Percentiles rank a stretch among this genome's conserved stretches.
Evolutionary conservation across 2,888 invertebrate species (phyloP).

Genomic region (Sinodicranocentrus sp.): DNA sequence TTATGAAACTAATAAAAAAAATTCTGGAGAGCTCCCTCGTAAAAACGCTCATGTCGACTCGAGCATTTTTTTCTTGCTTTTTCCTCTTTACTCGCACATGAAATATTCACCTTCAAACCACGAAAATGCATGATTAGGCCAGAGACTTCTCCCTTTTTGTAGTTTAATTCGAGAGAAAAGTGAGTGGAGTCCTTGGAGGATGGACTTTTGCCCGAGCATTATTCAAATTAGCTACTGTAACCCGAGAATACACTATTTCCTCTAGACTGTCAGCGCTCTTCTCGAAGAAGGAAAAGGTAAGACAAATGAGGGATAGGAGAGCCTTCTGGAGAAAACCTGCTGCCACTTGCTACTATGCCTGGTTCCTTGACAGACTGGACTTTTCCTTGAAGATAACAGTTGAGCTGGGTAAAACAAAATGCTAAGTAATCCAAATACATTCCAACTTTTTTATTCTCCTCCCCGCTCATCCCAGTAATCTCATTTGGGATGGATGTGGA

Average conservation of each 20-base stretch:
- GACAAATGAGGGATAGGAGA: slow-evolving; percentile 43
- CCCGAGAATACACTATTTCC: too few species aligned
- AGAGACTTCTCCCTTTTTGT: not conserved
- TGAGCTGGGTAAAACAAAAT: too few species aligned
- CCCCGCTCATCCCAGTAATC: slow-evolving; percentile 36
- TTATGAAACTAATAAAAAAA: slow-evolving; percentile 25
- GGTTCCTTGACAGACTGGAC: too few species aligned
- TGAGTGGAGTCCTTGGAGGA: too few species aligned
- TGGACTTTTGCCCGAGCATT: slow-evolving; percentile 11
- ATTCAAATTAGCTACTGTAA: slow-evolving; percentile 57
- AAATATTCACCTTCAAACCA: not conserved
- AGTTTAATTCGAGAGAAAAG: slow-evolving; percentile 12
- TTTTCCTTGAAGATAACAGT: too few species aligned
- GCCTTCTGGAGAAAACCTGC: not conserved
- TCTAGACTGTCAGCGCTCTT: too few species aligned
- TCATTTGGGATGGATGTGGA: slow-evolving; percentile 29
- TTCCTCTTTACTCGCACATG: too few species aligned
- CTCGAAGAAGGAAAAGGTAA: too few species aligned
- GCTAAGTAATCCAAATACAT: too few species aligned
- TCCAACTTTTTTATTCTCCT: too few species aligned
- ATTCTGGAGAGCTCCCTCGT: not conserved
- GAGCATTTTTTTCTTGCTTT: too few species aligned
- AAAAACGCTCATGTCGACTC: not conserved
- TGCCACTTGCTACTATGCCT: too few species aligned
- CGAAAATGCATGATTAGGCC: not conserved